Base-by-base conservation (phyloP, 2,797 vertebrate species). In the Enteromius trimaculatus region DNA sequence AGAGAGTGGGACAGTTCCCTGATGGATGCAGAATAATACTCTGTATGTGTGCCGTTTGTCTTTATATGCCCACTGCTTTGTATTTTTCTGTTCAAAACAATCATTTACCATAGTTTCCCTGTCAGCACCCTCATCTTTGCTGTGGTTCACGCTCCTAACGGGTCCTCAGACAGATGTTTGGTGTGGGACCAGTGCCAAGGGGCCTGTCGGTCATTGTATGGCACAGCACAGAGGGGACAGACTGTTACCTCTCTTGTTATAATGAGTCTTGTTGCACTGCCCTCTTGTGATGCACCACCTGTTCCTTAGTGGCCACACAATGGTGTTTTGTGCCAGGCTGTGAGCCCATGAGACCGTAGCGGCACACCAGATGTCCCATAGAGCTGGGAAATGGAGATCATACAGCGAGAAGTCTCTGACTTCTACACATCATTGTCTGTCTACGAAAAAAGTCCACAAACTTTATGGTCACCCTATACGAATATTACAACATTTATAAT, bases 201-300 rank as follows among this genome's bases (percentile, higher is more conserved):
- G 76, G 80, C 68, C 72, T 49, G 66, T 60, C 29, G 29, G 72
- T 87, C 77, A 74, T 78, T 82, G 82, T 86, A 26, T 69, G 51
- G 65, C 72, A 69, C 64, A 37, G 82, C 68, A 58, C 47, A 44
- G 77, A 66, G 78, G 53, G 55, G 69, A 74, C 76, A 84, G 77
- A 79, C 87, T 82, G 39, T 68, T 75, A 55, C 79, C 79, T 64
- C 60, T 62, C 80, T 77, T 75, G 39, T 78, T 84, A 77, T 76
- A 86, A 85, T 58, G 71, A 60, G 76, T 70, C 77, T 82, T 81
- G 51, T 80, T 44, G 78, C 83, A 55, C 23, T 82, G 81, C 71
- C 84, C 77, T 85, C 86, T 81, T 84, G 47, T 83, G 77, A 88
- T 81, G 80, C 65, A 34, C 82, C 87, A 89, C 85, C 87, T 89